These are phyloP conservation scores for Temnothorax curvispinosus DNA, from an alignment of 1,140 invertebrate genomes.

Conservation along the genomic window DNA sequence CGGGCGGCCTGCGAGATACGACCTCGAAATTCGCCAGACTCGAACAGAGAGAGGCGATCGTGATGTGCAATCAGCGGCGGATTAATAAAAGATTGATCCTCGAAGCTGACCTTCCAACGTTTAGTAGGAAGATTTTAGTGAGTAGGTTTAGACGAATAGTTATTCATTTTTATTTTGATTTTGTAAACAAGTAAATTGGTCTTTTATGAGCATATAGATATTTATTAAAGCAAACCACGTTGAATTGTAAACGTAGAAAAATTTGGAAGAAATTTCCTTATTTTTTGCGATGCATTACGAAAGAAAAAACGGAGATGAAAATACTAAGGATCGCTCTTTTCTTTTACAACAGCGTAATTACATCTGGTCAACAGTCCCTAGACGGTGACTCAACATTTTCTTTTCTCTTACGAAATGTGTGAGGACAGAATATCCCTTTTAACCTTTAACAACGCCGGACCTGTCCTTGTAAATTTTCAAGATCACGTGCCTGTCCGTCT, in stretches of 20 bases:
- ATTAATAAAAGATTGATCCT: conserved; percentile 54
- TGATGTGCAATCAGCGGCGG: background rate
- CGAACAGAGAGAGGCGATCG: conserved; percentile 38
- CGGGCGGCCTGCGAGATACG: background rate
- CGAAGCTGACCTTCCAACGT: background rate
- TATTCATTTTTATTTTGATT: background rate
- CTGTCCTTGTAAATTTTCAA: background rate
- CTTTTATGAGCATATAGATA: background rate
- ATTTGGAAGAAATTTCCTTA: background rate
- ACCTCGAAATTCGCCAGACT: conserved; percentile 23
- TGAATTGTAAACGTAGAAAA: background rate
- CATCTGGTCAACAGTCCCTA: too few relatives aligned
- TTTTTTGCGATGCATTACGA: background rate
- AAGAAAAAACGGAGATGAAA: background rate
- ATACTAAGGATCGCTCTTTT: background rate
- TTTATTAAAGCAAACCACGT: background rate
- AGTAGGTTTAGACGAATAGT: background rate
- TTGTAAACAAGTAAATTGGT: background rate
- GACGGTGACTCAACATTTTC: background rate
- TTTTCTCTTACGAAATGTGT: background rate
- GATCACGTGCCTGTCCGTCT: background rate
- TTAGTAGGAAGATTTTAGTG: background rate
- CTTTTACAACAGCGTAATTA: background rate
- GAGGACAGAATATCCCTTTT: background rate
- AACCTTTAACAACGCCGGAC: too few relatives aligned